Percentiles rank a stretch among this genome's conserved stretches.
These are phyloP conservation scores for Lerema accius DNA, from an alignment of 1,140 invertebrate species.

Conservation along the genomic window DNA sequence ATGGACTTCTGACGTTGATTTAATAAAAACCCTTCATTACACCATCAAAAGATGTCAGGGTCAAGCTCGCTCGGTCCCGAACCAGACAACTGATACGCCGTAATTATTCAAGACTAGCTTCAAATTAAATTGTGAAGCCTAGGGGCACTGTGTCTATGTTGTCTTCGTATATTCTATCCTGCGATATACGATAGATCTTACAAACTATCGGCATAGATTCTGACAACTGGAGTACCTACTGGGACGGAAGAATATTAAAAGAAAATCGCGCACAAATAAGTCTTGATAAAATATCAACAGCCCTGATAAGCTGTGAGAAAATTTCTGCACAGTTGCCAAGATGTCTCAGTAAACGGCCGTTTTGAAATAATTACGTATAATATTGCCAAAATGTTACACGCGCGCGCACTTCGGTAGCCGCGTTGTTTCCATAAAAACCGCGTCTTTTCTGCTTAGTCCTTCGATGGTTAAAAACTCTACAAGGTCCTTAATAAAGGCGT, in stretches of 20 bases:
- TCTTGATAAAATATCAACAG: slow-evolving; percentile 44
- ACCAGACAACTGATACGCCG: slow-evolving; percentile 49
- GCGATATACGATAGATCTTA: not conserved
- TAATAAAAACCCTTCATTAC: slow-evolving; percentile 81
- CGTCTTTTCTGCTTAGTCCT: slow-evolving; percentile 38
- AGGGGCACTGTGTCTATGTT: too few species aligned
- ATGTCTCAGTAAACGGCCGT: slow-evolving; percentile 44
- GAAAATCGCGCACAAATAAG: too few species aligned
- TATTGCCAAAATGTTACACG: slow-evolving; percentile 36
- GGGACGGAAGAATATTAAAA: too few species aligned
- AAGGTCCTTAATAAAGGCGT: slow-evolving; percentile 49
- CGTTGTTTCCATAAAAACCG: slow-evolving; percentile 43
- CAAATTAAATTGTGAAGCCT: slow-evolving; percentile 28
- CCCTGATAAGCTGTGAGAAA: slow-evolving; percentile 44
- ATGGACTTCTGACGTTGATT: slow-evolving; percentile 80
- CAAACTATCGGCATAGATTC: slow-evolving; percentile 35
- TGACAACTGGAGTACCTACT: slow-evolving; percentile 23
- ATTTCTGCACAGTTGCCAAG: slow-evolving; percentile 26
- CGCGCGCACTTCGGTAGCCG: slow-evolving; percentile 38
- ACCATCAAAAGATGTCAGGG: slow-evolving; percentile 61
- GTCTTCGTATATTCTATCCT: too few species aligned
- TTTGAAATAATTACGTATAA: slow-evolving; percentile 55
- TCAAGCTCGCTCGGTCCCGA: slow-evolving; percentile 48
- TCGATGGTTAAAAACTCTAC: slow-evolving; percentile 52
- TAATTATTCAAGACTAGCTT: slow-evolving; percentile 55